phyloP scores from a whole-genome alignment of 1,140 invertebrate genomes.

The Macrobrachium nipponense region DNA sequence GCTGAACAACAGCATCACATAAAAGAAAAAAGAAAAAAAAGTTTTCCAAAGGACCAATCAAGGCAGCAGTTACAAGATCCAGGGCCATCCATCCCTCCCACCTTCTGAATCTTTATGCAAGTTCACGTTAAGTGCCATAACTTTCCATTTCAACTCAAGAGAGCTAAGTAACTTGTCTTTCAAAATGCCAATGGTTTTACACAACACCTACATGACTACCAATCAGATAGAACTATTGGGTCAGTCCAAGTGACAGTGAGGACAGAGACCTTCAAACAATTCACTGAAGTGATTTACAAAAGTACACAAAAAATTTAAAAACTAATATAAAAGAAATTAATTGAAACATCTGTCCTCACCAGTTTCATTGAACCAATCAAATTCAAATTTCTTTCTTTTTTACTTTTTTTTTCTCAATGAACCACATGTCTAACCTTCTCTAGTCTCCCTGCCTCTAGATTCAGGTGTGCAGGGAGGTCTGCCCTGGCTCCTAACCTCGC shows the following conservation, averaged over 20 bases:
- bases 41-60: not conserved
- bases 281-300: no score
- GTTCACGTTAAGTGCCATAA: not conserved
- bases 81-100: not conserved
- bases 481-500: constrained; percentile 35
- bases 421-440: constrained; percentile 41
- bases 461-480: constrained; percentile 26
- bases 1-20: not conserved
- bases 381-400: not conserved
- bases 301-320: no score
- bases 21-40: no score
- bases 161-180: not conserved
- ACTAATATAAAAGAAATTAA: no score
- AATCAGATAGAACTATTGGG: not conserved
- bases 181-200: constrained; percentile 4
- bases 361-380: no score
- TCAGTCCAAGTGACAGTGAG: not conserved
- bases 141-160: constrained; percentile 36
- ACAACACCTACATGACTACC: constrained; percentile 27
- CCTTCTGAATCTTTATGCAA: not conserved
- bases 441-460: constrained; percentile 30
- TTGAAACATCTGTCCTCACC: no score
- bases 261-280: not conserved
- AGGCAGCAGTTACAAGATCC: not conserved
- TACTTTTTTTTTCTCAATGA: constrained; percentile 12